Evolutionary conservation across 2,113 vertebrate species (phyloP), one percentile per base, ranked within the genome.

Genomic region (Neopipo cinnamomea): DNA sequence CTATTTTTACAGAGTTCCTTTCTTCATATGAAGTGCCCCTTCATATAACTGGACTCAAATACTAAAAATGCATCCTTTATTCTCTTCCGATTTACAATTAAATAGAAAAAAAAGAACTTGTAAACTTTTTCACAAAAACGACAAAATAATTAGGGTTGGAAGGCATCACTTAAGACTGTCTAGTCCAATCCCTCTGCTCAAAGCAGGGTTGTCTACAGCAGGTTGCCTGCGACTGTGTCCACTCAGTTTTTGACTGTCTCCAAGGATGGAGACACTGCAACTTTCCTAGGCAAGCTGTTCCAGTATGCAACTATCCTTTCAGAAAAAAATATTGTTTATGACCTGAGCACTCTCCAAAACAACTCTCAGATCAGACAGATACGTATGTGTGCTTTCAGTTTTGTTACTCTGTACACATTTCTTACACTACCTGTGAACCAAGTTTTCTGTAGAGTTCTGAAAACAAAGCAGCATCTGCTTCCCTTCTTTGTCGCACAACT

Each of bases 371-470:
- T 12, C 25, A 79, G 44, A 93, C 68, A 23, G n/a, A 63, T 49
- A 8, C 6, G 14, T 24, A 8, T 21, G 31, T 37, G 25, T 39
- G 47, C 35, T 35, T 49, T 84, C 62, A 78, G 31, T 28, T 52
- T 85, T 58, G 62, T 71, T 71, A 58, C 9, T n/a, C 11, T 71
- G 25, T 5, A 75, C 12, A 47, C 3, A 30, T 25, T 81, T 37
- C 47, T 81, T 46, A 35, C 24, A 83, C 39, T 96, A 99, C 99
- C 99, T 99, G 99, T 4, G 99, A 99, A 95, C 99, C 98, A 5
- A 99, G 98, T 92, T 99, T 99, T 92, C 99, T 97, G 94, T 99
- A 99, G 70, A 99, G 98, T 78, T 99, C 99, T 5, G 99, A 99
- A 95, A 99, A 99, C 72, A 99, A 93, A 31, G 99, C 99, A 25